phyloP scores from a whole-genome alignment of 2,888 invertebrate genomes.

The Pilophorus perplexus region DNA sequence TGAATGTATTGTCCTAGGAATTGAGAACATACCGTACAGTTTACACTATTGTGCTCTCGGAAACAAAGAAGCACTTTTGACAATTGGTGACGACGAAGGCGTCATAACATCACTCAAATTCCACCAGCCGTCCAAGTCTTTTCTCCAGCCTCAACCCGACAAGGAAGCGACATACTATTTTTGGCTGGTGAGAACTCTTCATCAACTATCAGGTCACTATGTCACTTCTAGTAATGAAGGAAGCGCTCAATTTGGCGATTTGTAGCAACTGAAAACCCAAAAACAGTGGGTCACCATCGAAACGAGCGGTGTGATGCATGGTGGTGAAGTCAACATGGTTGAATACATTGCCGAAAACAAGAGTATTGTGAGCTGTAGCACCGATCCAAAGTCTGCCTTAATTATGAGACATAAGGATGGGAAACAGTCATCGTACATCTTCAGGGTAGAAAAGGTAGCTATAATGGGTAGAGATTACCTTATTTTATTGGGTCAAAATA shows the following conservation, averaged over 20 bases:
- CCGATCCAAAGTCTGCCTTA: constrained; percentile 57
- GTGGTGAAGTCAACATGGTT: constrained; percentile 56
- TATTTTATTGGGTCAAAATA: too few relatives aligned
- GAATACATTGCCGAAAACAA: constrained; percentile 55
- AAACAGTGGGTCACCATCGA: constrained; percentile 56
- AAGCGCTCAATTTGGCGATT: too few relatives aligned
- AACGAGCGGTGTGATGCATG: constrained; percentile 55
- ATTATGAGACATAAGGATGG: constrained; percentile 55
- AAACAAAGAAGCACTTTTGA: constrained; percentile 54
- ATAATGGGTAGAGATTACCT: too few relatives aligned
- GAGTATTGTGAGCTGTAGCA: constrained; percentile 59
- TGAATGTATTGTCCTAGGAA: too few relatives aligned
- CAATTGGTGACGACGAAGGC: constrained; percentile 60
- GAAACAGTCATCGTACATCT: constrained; percentile 57
- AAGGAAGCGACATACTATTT: constrained; percentile 60
- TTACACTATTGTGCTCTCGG: constrained; percentile 54
- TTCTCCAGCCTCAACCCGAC: constrained; percentile 57
- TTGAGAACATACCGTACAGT: constrained; percentile 50
- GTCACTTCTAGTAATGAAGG: too few relatives aligned
- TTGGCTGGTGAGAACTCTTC: constrained; percentile 60
- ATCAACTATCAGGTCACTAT: too few relatives aligned
- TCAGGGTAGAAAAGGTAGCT: constrained; percentile 60
- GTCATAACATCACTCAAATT: constrained; percentile 57
- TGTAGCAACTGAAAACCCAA: constrained; percentile 58
- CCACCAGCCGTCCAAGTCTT: constrained; percentile 57